Conservation (phyloP, 2,797 vertebrate genomes). For the Bradypodion pumilum region DNA sequence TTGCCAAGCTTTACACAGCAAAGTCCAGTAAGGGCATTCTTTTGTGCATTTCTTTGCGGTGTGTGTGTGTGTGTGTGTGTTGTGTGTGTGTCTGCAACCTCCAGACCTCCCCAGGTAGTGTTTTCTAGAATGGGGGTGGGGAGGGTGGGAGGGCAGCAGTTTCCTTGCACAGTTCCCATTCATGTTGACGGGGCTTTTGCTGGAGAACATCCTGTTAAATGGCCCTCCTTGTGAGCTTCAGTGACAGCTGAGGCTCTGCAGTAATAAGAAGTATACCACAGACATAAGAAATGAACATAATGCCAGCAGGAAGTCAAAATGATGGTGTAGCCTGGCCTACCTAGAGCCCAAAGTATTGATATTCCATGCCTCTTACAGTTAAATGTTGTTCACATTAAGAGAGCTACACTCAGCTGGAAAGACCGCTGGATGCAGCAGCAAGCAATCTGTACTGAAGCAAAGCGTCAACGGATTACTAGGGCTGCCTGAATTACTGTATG, state of each 20-base stretch:
- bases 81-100: no score
- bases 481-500: constrained; percentile 67
- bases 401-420: constrained; percentile 61
- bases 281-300: constrained; percentile 30
- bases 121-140: no score
- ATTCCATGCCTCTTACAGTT: constrained; percentile 34
- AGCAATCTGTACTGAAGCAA: constrained; percentile 52
- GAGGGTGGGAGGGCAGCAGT: no score
- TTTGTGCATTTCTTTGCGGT: no score
- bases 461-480: constrained; percentile 56
- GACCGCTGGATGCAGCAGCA: constrained; percentile 55
- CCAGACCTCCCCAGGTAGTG: no score
- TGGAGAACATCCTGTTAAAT: not conserved
- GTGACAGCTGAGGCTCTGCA: constrained; percentile 28
- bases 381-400: constrained; percentile 57
- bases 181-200: not conserved
- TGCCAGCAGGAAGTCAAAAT: not conserved
- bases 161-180: no score
- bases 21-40: no score
- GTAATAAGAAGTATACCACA: not conserved
- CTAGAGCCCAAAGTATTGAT: constrained; percentile 41
- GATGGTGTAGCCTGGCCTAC: not conserved
- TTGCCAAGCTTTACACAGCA: no score
- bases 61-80: no score
- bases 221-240: constrained; percentile 31